These are phyloP conservation scores for Eupithecia pulchellata DNA, from an alignment of 2,888 invertebrate genomes.

Conservation along the genomic window DNA sequence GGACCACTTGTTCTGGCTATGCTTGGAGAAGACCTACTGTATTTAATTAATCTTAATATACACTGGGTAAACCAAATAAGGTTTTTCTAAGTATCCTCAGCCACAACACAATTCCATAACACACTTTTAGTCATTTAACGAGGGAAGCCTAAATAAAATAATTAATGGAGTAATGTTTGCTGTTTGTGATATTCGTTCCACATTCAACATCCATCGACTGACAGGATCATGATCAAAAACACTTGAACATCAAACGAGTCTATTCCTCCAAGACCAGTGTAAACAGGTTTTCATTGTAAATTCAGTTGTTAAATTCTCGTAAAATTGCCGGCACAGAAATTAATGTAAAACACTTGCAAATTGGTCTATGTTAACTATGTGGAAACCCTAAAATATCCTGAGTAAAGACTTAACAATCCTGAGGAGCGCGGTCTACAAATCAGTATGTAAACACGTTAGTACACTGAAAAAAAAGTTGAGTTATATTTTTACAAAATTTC, in stretches of 20 bases:
- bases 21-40: not conserved
- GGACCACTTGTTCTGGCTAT: not conserved
- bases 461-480: no score
- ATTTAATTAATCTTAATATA: no score
- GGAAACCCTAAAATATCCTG: constrained; percentile 54
- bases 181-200: not conserved
- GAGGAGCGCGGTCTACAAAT: not conserved
- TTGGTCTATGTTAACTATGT: constrained; percentile 57
- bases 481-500: no score
- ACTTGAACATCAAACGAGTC: not conserved
- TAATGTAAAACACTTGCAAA: constrained; percentile 67
- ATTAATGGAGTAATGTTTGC: not conserved
- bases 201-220: not conserved
- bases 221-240: not conserved
- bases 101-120: not conserved
- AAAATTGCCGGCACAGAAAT: constrained; percentile 58
- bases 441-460: not conserved
- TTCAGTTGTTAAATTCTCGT: constrained; percentile 60
- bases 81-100: no score
- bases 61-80: no score
- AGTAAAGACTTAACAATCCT: constrained; percentile 23
- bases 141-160: not conserved
- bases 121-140: not conserved
- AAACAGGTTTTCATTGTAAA: constrained; percentile 15
- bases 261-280: not conserved